A percentile compares a stretch with the other conserved stretches of the same genome.
These are phyloP conservation scores for Ctenopoma kingsleyae DNA, from an alignment of 2,797 vertebrate species.

Conservation along the genomic window DNA sequence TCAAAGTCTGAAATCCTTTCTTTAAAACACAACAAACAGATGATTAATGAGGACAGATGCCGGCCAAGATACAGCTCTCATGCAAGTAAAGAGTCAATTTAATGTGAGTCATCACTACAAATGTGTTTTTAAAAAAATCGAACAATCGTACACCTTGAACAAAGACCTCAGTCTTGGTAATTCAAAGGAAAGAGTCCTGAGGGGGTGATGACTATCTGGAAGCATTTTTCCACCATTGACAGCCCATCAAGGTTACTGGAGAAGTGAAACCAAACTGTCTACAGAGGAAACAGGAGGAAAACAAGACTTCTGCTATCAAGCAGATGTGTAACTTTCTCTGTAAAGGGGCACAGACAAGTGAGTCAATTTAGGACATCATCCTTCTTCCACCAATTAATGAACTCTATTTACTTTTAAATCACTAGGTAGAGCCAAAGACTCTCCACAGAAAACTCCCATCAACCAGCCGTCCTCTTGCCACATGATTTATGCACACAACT, in stretches of 20 bases:
- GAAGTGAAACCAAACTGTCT: slow-evolving; percentile 68
- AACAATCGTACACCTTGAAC: slow-evolving; percentile 34
- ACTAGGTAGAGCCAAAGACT: not conserved
- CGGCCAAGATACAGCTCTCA: slow-evolving; percentile 27
- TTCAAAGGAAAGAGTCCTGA: slow-evolving; percentile 16
- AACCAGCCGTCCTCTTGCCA: not conserved
- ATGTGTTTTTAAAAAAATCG: slow-evolving; percentile 39
- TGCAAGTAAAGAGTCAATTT: slow-evolving; percentile 44
- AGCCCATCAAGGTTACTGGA: slow-evolving; percentile 32
- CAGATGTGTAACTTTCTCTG: slow-evolving; percentile 53
- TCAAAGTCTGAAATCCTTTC: slow-evolving; percentile 48
- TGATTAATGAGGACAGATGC: slow-evolving; percentile 40
- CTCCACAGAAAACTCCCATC: slow-evolving; percentile 5
- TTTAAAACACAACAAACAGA: slow-evolving; percentile 66
- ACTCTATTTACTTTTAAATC: slow-evolving; percentile 15
- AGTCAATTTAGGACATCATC: slow-evolving; percentile 51
- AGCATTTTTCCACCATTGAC: slow-evolving; percentile 40
- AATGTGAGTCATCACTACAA: slow-evolving; percentile 26
- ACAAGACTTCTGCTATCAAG: slow-evolving; percentile 40
- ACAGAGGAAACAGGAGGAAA: slow-evolving; percentile 53
- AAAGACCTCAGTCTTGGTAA: slow-evolving; percentile 16
- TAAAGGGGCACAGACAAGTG: slow-evolving; percentile 37
- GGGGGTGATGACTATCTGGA: slow-evolving; percentile 31
- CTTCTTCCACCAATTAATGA: slow-evolving; percentile 3
- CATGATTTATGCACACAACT: not conserved